A percentile compares a stretch with the other conserved stretches of the same genome.
Conservation (phyloP, 2,888 invertebrate species). For the Craniophora ligustri region DNA sequence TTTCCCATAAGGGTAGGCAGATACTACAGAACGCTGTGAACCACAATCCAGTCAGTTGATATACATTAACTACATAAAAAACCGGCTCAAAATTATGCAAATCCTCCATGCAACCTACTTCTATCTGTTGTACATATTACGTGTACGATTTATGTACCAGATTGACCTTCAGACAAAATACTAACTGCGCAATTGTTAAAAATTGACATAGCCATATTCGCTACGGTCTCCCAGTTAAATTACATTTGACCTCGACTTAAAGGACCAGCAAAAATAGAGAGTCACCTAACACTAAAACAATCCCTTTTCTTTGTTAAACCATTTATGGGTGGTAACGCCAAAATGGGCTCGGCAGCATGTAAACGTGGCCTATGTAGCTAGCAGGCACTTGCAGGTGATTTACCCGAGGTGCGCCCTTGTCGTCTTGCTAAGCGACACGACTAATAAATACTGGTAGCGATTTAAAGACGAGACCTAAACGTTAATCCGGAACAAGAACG, state of each 20-base stretch:
- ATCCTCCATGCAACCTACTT: too few relatives aligned
- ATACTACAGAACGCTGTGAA: too few relatives aligned
- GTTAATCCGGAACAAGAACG: constrained; percentile 53
- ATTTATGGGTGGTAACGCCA: constrained; percentile 50
- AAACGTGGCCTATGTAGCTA: constrained; percentile 50
- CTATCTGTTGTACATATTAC: not conserved
- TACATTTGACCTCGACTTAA: constrained; percentile 23
- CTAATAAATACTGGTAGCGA: constrained; percentile 61
- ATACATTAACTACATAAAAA: too few relatives aligned
- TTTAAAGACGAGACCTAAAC: constrained; percentile 64
- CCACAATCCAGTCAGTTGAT: too few relatives aligned
- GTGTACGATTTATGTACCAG: too few relatives aligned
- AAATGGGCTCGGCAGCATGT: constrained; percentile 58
- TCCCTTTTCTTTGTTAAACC: constrained; percentile 43
- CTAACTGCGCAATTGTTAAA: not conserved
- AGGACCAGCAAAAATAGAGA: constrained; percentile 21
- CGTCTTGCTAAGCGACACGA: constrained; percentile 48
- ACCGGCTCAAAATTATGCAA: too few relatives aligned
- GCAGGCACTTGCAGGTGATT: constrained; percentile 57
- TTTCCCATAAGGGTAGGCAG: too few relatives aligned
- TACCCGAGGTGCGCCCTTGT: constrained; percentile 60
- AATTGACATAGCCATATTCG: constrained; percentile 5
- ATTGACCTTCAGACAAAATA: not conserved
- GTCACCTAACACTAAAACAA: constrained; percentile 44
- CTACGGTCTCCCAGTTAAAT: constrained; percentile 12